These are phyloP conservation scores for Drosophila baimaii DNA, from an alignment of 1,140 invertebrate genomes.

Conservation along the genomic window DNA sequence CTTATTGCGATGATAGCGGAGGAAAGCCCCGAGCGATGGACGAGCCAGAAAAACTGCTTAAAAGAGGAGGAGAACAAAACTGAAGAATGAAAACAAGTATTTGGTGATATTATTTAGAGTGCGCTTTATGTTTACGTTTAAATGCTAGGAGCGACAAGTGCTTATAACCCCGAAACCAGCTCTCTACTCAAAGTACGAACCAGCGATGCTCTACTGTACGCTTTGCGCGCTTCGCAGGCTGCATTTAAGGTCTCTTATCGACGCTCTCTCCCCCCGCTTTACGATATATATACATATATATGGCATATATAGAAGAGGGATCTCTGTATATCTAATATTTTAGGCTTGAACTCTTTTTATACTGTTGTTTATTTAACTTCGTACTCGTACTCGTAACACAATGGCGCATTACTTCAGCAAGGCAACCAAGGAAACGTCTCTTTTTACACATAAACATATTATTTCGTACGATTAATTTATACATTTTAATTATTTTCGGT, in stretches of 20 bases:
- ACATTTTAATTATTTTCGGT: constrained; percentile 61
- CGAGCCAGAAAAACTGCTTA: constrained; percentile 28
- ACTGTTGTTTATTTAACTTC: constrained; percentile 71
- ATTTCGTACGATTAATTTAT: constrained; percentile 61
- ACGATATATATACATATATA: constrained; percentile 15
- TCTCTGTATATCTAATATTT: constrained; percentile 26
- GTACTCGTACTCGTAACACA: constrained; percentile 40
- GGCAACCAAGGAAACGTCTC: constrained; percentile 59
- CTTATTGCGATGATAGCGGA: constrained; percentile 20
- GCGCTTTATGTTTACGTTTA: constrained; percentile 66
- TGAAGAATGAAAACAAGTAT: constrained; percentile 55
- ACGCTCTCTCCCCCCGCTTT: constrained; percentile 35
- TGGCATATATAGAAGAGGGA: constrained; percentile 7
- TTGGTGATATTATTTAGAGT: constrained; percentile 83
- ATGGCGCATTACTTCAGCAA: constrained; percentile 63
- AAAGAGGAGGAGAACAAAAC: constrained; percentile 29
- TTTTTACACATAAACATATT: constrained; percentile 40
- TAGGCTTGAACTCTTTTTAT: constrained; percentile 64
- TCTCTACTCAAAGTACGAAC: constrained; percentile 55
- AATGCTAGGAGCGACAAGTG: constrained; percentile 48
- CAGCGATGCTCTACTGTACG: constrained; percentile 18
- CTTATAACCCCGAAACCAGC: constrained; percentile 52
- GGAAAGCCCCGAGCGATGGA: background rate
- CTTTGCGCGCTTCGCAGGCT: constrained; percentile 45
- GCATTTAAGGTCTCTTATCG: constrained; percentile 37